phyloP scores from a whole-genome alignment of 2,888 invertebrate genomes.

The Marronus borbonicus region DNA sequence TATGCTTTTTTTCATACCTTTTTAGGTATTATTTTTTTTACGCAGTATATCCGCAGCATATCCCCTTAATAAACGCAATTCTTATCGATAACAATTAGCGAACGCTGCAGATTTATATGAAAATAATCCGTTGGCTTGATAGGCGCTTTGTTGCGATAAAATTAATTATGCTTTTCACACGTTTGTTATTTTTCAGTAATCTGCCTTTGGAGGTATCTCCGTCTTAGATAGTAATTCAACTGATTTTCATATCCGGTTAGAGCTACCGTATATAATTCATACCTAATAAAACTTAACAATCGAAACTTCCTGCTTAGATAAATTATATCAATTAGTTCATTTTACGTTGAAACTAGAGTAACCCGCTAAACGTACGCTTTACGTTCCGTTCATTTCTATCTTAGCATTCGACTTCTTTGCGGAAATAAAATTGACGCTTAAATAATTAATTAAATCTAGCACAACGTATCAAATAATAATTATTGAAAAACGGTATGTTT shows the following conservation, averaged over 20 bases:
- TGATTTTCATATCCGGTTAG: slow-evolving; percentile 15
- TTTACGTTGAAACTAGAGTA: slow-evolving; percentile 16
- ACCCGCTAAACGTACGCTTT: slow-evolving; percentile 14
- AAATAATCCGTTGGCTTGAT: no score
- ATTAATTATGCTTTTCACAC: no score
- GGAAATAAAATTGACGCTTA: background rate
- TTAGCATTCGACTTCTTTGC: no score
- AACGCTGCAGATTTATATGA: no score
- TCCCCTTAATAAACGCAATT: no score
- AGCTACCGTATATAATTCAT: background rate
- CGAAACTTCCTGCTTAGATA: slow-evolving; percentile 26
- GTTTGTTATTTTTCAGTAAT: no score
- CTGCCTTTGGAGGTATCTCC: no score
- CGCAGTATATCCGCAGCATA: no score
- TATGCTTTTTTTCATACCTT: no score
- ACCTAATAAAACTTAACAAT: slow-evolving; percentile 13
- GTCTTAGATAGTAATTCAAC: background rate
- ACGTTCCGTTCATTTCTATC: background rate
- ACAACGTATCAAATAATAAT: background rate
- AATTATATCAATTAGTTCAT: slow-evolving; percentile 29
- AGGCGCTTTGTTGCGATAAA: no score
- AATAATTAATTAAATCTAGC: background rate
- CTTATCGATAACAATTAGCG: no score
- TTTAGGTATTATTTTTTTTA: no score
- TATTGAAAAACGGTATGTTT: background rate